phyloP scores from a whole-genome alignment of 2,888 invertebrate species.

The Trichacis sp. region DNA sequence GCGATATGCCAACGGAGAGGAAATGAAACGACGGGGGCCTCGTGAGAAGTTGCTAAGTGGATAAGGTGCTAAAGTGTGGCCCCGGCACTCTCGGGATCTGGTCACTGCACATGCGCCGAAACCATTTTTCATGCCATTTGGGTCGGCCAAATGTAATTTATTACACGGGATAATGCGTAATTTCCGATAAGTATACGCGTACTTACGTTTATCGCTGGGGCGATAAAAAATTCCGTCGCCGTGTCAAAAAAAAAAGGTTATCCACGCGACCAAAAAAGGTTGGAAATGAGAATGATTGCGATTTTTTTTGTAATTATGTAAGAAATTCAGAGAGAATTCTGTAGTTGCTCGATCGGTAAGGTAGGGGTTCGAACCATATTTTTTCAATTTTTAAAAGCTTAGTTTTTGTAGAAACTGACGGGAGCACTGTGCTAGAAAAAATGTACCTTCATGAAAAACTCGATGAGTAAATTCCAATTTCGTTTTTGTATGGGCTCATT shows the following conservation, averaged over 20 bases:
- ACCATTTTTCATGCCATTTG: constrained; percentile 40
- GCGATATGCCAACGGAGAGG: constrained; percentile 52
- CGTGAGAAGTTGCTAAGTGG: constrained; percentile 66
- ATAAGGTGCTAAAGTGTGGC: constrained; percentile 66
- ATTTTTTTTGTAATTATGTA: no score
- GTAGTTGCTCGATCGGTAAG: no score
- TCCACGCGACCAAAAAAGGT: background rate
- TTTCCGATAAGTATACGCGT: constrained; percentile 38
- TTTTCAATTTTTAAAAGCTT: no score
- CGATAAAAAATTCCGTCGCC: constrained; percentile 29
- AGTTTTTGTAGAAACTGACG: no score
- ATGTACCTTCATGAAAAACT: no score
- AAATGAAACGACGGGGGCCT: constrained; percentile 53
- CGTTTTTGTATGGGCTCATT: no score
- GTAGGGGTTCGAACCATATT: no score
- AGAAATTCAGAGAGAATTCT: no score
- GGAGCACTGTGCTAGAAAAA: no score
- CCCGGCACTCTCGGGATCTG: constrained; percentile 40
- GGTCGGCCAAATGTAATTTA: constrained; percentile 42
- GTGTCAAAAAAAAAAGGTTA: background rate
- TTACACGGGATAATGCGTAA: constrained; percentile 40
- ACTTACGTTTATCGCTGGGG: constrained; percentile 37
- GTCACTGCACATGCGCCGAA: constrained; percentile 29
- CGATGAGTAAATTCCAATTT: no score
- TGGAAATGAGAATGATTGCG: background rate